Conservation (phyloP, 2,888 invertebrate genomes). For the Campoplex nolae region DNA sequence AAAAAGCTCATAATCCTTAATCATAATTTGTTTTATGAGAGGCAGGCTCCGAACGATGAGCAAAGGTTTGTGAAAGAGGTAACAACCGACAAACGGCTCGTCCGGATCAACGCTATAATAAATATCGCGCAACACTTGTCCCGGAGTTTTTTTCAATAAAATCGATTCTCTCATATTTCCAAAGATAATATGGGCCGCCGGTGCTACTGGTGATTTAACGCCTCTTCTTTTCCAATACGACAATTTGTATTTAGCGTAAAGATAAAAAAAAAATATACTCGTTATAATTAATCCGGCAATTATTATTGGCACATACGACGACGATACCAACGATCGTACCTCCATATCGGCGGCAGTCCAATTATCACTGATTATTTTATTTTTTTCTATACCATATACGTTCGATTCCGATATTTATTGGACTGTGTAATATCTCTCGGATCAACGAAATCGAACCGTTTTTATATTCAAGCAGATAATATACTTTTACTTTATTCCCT, state of each 20-base stretch:
- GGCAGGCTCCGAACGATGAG: conserved; percentile 84
- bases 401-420: not conserved
- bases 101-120: conserved; percentile 73
- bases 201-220: conserved; percentile 72
- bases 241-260: conserved; percentile 75
- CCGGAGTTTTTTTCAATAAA: conserved; percentile 74
- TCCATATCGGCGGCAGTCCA: conserved; percentile 1
- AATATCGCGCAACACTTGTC: conserved; percentile 74
- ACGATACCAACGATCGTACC: not conserved
- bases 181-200: conserved; percentile 73
- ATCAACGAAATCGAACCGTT: too few species aligned
- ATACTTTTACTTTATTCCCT: too few species aligned
- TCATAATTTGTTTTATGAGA: conserved; percentile 84
- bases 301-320: not conserved
- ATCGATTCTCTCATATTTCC: conserved; percentile 76
- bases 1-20: conserved; percentile 85
- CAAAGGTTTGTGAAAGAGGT: conserved; percentile 84
- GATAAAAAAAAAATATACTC: conserved; percentile 69
- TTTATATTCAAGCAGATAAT: too few species aligned
- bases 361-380: not conserved
- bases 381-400: not conserved
- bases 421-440: too few species aligned
- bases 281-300: conserved; percentile 12
- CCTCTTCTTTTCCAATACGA: conserved; percentile 77
- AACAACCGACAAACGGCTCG: conserved; percentile 84